Evolutionary conservation across 2,113 vertebrate genomes (phyloP).

Genomic region (Sula dactylatra): DNA sequence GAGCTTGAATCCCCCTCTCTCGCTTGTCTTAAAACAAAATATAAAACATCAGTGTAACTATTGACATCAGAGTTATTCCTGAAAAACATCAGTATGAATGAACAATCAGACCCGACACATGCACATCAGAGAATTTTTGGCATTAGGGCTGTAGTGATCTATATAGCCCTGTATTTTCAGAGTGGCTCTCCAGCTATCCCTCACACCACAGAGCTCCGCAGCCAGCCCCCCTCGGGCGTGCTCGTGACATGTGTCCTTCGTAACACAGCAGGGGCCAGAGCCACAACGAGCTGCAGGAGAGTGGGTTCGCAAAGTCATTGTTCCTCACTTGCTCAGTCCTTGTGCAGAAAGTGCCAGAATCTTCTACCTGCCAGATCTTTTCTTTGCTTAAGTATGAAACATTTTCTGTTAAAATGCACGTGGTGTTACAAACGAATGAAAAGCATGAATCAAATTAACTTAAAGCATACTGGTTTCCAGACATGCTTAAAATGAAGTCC

Average conservation of each 20-base stretch:
- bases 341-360: constrained; percentile 37
- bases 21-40: not conserved
- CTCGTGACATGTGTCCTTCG: not conserved
- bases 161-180: not conserved
- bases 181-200: not conserved
- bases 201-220: accelerated
- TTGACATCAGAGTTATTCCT: not conserved
- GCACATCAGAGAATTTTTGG: not conserved
- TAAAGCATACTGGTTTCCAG: constrained; percentile 53
- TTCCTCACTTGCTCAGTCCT: constrained; percentile 8
- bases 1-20: not conserved
- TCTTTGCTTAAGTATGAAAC: constrained; percentile 25
- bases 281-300: not conserved
- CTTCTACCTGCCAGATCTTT: constrained; percentile 36
- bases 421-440: constrained; percentile 65
- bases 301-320: not conserved
- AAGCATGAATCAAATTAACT: constrained; percentile 70
- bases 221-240: not conserved
- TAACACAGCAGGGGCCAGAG: not conserved
- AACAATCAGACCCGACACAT: accelerated
- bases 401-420: constrained; percentile 52
- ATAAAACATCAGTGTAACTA: not conserved
- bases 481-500: constrained; percentile 59
- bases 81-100: not conserved
- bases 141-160: not conserved